Base-by-base conservation (phyloP, 2,797 vertebrate genomes). In the Heliangelus exortis region DNA sequence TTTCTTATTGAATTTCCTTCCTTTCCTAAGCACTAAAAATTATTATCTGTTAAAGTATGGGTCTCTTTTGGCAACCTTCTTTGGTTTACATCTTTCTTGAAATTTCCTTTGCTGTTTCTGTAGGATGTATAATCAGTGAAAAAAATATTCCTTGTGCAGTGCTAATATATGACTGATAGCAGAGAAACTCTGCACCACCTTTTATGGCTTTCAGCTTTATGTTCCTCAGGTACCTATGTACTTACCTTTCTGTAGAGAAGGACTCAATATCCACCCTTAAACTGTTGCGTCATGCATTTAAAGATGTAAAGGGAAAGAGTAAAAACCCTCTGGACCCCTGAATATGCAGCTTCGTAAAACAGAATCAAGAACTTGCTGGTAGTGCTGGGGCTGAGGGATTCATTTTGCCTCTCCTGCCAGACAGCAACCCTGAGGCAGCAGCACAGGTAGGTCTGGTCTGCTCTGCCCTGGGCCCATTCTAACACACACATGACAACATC, bases 311-410 rank as follows among this genome's bases (percentile, higher is more conserved):
- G 15, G 19, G 26, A 66, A 76, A 47, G 23, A 15, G 10, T 6
- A n/a, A 36, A 77, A 81, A 26, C 1, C 1, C 19, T 73, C 21
- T 2, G 3, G 50, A 67, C 3, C 15, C 54, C 61, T 1, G 1
- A 34, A 47, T 7, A 25, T 2, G 1, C 36, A 71, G 15, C 19
- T 54, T 3, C 17, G 6, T 15, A 34, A 7, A 34, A 41, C 23
- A 47, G 31, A 48, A 61, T 25, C 28, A 18, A 66, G 63, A 31
- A n/a, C 22, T 26, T 25, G 20, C 48, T 62, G 55, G 15, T 9
- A 55, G 20, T 12, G 31, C 63, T 57, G 54, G 61, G 59, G 31
- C 6, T 19, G 3, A n/a, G n/a, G 19, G 13, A 50, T 10, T 5
- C 15, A 85, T 71, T 51, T 51, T 6, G 31, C 25, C 45, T 50